Evolutionary conservation across 2,797 vertebrate species (phyloP).

Genomic region (Sebastes wilsoni): DNA sequence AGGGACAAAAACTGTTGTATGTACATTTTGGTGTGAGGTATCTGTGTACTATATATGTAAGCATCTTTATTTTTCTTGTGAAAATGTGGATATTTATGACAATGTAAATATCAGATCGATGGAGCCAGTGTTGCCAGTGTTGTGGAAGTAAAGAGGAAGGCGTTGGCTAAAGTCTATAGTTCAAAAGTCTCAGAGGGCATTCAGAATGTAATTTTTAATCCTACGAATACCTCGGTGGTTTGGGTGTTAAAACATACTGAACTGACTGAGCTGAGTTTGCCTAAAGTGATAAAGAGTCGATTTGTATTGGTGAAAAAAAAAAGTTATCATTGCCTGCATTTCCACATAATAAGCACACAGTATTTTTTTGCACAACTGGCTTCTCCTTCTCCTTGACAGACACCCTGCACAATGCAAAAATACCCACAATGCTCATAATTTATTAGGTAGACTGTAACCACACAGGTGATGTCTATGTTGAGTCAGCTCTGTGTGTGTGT

Average conservation of each 20-base stretch:
- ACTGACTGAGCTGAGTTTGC: slow-evolving; percentile 42
- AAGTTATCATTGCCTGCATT: slow-evolving; percentile 30
- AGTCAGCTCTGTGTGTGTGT: slow-evolving; percentile 24
- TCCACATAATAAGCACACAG: slow-evolving; percentile 56
- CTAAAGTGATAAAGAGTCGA: slow-evolving; percentile 24
- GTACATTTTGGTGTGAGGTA: slow-evolving; percentile 81
- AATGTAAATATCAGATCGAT: slow-evolving; percentile 80
- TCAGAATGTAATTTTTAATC: slow-evolving; percentile 74
- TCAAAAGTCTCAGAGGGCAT: slow-evolving; percentile 41
- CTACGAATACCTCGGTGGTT: slow-evolving; percentile 40
- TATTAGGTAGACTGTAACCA: slow-evolving; percentile 41
- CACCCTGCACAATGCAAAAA: slow-evolving; percentile 44
- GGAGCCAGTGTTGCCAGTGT: slow-evolving; percentile 59
- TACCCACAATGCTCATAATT: slow-evolving; percentile 34
- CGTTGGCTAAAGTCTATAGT: background rate
- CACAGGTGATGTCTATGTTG: slow-evolving; percentile 2
- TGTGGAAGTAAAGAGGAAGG: slow-evolving; percentile 26
- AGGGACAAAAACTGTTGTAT: slow-evolving; percentile 62
- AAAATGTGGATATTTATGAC: slow-evolving; percentile 82
- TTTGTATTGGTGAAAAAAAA: background rate
- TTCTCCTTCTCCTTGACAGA: slow-evolving; percentile 27
- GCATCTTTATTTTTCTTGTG: slow-evolving; percentile 84
- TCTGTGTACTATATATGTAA: slow-evolving; percentile 81
- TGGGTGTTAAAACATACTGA: slow-evolving; percentile 22
- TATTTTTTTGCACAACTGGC: slow-evolving; percentile 39